These are phyloP conservation scores for Scylla paramamosain DNA, from an alignment of 1,140 invertebrate species.

Conservation along the genomic window DNA sequence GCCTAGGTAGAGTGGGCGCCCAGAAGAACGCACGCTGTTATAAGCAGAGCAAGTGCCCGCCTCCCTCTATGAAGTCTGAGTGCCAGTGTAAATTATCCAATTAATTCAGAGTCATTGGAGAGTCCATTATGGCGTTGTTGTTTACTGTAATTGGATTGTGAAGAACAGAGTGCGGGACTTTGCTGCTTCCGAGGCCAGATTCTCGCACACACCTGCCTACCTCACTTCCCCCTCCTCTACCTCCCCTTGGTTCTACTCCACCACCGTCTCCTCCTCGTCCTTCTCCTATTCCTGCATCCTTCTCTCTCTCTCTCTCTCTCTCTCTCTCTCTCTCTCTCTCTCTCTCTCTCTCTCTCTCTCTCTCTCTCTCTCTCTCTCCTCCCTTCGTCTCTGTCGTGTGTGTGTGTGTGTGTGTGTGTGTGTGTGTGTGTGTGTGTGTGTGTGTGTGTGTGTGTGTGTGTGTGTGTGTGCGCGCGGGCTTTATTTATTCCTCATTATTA, in stretches of 20 bases:
- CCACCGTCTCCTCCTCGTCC: no score
- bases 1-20: background rate
- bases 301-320: slow-evolving; percentile 43
- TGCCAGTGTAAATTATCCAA: slow-evolving; percentile 75
- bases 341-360: slow-evolving; percentile 37
- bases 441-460: no score
- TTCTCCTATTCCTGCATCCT: background rate
- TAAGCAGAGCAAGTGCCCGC: slow-evolving; percentile 43
- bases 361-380: background rate
- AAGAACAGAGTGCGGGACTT: slow-evolving; percentile 67
- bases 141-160: slow-evolving; percentile 76
- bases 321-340: slow-evolving; percentile 27
- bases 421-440: no score
- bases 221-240: background rate
- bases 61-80: slow-evolving; percentile 71
- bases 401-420: no score
- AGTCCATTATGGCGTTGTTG: slow-evolving; percentile 74
- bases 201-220: background rate
- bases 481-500: no score
- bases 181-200: slow-evolving; percentile 14
- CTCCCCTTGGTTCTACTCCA: no score
- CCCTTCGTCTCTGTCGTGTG: no score
- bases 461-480: no score
- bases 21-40: slow-evolving; percentile 21
- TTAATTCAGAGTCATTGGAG: slow-evolving; percentile 75